Evolutionary conservation across 2,797 vertebrate genomes (phyloP).

Genomic region (Labroides dimidiatus): DNA sequence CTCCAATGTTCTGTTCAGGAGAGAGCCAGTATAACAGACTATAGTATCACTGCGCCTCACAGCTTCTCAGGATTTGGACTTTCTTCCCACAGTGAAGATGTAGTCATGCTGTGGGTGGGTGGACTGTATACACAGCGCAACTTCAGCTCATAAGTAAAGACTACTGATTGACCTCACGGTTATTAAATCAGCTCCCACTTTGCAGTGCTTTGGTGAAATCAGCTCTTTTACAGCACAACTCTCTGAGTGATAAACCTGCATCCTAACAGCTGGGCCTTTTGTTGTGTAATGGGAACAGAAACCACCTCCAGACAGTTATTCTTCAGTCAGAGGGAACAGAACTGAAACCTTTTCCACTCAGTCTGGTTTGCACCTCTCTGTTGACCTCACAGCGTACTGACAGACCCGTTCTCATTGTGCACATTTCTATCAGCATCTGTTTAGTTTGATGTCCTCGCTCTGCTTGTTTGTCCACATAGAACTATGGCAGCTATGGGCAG

Average conservation of each 20-base stretch:
- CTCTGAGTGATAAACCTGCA: slow-evolving; percentile 7
- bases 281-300: neutral
- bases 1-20: neutral
- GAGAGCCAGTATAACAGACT: neutral
- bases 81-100: slow-evolving; percentile 32
- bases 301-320: too few relatives aligned
- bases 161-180: slow-evolving; percentile 52
- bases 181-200: slow-evolving; percentile 59
- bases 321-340: too few relatives aligned
- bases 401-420: too few relatives aligned
- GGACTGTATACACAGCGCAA: slow-evolving; percentile 45
- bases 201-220: slow-evolving; percentile 20
- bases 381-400: too few relatives aligned
- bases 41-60: slow-evolving; percentile 27
- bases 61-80: slow-evolving; percentile 34
- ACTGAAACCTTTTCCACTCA: too few relatives aligned
- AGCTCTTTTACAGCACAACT: slow-evolving; percentile 7
- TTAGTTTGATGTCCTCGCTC: too few relatives aligned
- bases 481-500: too few relatives aligned
- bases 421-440: too few relatives aligned
- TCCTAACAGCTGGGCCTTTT: slow-evolving; percentile 3
- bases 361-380: too few relatives aligned
- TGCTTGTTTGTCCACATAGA: too few relatives aligned
- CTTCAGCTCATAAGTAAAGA: slow-evolving; percentile 52
- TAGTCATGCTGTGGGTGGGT: slow-evolving; percentile 53